Percentiles rank a stretch among this genome's conserved stretches.
phyloP scores from a whole-genome alignment of 2,888 invertebrate genomes.

The Cheilosia variabilis region DNA sequence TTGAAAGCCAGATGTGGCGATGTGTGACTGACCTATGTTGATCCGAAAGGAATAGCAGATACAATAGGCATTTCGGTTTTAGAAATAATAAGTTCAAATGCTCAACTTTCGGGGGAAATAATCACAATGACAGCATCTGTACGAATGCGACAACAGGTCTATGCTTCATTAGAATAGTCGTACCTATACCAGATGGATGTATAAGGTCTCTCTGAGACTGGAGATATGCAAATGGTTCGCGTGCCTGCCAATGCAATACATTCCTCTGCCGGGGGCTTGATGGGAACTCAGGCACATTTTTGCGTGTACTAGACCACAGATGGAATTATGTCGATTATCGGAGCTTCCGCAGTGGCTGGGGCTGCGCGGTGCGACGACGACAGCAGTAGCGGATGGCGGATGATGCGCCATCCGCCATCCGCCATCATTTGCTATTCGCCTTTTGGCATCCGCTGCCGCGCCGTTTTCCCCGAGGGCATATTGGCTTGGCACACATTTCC shows the following conservation, averaged over 20 bases:
- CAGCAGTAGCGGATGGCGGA: slow-evolving; percentile 16
- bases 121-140: slow-evolving; percentile 15
- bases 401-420: slow-evolving; percentile 19
- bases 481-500: slow-evolving; percentile 34
- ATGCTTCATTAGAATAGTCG: background rate
- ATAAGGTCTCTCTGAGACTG: background rate
- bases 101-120: background rate
- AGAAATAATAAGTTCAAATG: slow-evolving; percentile 3
- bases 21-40: slow-evolving; percentile 69
- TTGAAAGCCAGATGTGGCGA: slow-evolving; percentile 68
- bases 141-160: slow-evolving; percentile 20
- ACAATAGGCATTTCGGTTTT: slow-evolving; percentile 23
- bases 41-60: slow-evolving; percentile 24
- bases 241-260: background rate
- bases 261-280: slow-evolving; percentile 10
- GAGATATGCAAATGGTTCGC: slow-evolving; percentile 41
- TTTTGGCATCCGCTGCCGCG: slow-evolving; percentile 29
- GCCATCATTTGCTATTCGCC: slow-evolving; percentile 53
- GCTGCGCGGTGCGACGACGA: background rate
- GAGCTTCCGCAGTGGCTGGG: slow-evolving; percentile 46
- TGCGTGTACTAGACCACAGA: slow-evolving; percentile 31
- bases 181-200: background rate
- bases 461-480: slow-evolving; percentile 31
- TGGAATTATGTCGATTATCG: slow-evolving; percentile 57
- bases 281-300: slow-evolving; percentile 44